A percentile compares a stretch with the other conserved stretches of the same genome.
Conservation (phyloP, 1,140 invertebrate genomes). For the Steinernema feltiae region DNA sequence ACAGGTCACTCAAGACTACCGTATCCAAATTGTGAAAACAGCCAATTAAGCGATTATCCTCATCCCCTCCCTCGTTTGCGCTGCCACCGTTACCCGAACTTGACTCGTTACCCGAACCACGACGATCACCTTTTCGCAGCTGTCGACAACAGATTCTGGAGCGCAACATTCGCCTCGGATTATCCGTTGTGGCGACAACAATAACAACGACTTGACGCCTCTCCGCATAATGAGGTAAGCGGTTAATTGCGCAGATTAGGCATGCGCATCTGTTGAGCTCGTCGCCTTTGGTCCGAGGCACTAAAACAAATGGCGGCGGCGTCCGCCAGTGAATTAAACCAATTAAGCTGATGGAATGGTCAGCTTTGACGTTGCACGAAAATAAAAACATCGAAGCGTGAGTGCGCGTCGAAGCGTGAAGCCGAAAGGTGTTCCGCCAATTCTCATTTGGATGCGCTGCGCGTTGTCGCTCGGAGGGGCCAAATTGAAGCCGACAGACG, state of each 20-base stretch:
- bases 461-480: background rate
- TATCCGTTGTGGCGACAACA: background rate
- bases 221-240: slow-evolving; percentile 8
- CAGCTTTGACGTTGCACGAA: background rate
- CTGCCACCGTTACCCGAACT: too few relatives aligned
- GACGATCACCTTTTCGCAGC: slow-evolving; percentile 3
- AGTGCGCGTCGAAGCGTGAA: slow-evolving; percentile 8
- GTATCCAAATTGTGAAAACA: background rate
- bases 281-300: background rate
- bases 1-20: background rate
- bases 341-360: slow-evolving; percentile 25
- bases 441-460: slow-evolving; percentile 15
- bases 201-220: slow-evolving; percentile 1
- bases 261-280: background rate
- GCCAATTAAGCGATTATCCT: background rate
- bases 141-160: background rate
- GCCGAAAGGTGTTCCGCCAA: background rate
- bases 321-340: slow-evolving; percentile 7
- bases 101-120: too few relatives aligned
- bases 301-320: slow-evolving; percentile 1
- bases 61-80: too few relatives aligned
- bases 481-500: slow-evolving; percentile 18
- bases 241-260: slow-evolving; percentile 4
- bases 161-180: background rate
- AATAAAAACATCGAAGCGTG: slow-evolving; percentile 11